Conservation (phyloP, 2,888 invertebrate genomes). For the Luperina nickerlii region DNA sequence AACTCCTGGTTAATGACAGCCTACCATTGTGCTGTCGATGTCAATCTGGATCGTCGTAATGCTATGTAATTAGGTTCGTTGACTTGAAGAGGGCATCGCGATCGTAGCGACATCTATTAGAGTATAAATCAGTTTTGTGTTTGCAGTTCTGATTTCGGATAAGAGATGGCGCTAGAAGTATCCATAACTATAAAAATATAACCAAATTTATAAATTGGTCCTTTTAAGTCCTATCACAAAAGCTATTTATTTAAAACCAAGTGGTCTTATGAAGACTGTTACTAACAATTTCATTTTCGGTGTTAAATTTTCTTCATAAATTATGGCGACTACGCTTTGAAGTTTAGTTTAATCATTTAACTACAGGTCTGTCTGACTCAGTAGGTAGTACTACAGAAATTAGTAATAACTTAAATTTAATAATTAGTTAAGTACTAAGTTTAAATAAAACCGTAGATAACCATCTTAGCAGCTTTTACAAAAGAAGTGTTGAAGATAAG, state of each 20-base stretch:
- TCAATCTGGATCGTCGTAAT: constrained; percentile 62
- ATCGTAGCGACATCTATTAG: constrained; percentile 56
- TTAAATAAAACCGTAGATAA: constrained; percentile 13
- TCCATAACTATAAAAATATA: background rate
- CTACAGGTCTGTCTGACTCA: background rate
- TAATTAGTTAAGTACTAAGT: background rate
- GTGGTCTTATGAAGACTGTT: background rate
- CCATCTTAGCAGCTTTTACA: background rate
- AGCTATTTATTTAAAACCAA: background rate
- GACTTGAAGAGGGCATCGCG: constrained; percentile 43
- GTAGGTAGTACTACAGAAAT: background rate
- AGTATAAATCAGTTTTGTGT: constrained; percentile 24
- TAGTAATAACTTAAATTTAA: background rate
- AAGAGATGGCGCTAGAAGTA: constrained; percentile 47
- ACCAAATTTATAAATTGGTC: too few species aligned
- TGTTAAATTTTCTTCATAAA: background rate
- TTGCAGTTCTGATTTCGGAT: constrained; percentile 16
- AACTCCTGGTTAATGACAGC: constrained; percentile 58
- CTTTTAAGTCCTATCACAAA: background rate
- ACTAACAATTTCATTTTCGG: background rate
- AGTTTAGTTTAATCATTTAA: background rate
- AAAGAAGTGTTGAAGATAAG: background rate
- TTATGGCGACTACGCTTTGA: background rate
- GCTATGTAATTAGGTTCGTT: constrained; percentile 59
- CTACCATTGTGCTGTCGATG: constrained; percentile 65